phyloP scores from a whole-genome alignment of 2,797 vertebrate species.

The Intellagama lesueurii region DNA sequence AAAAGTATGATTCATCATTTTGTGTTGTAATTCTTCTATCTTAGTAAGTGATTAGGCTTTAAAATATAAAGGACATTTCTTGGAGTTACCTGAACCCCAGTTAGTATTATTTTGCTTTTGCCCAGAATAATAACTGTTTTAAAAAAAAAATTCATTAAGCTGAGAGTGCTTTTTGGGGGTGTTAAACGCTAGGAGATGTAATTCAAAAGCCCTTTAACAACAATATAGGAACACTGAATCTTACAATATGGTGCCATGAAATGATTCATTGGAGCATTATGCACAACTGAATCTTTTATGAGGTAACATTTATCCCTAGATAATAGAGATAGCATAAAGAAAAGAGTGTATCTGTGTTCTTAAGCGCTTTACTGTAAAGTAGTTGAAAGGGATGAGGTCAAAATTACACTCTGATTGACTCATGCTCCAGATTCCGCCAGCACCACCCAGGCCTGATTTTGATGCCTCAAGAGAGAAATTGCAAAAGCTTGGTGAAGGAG shows the following conservation, averaged over 20 bases:
- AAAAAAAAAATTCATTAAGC: neutral
- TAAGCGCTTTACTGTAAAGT: constrained; percentile 35
- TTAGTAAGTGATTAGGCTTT: neutral
- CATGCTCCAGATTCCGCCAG: constrained; percentile 91
- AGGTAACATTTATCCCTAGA: constrained; percentile 32
- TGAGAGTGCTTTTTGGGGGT: neutral
- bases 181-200: neutral
- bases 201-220: constrained; percentile 47
- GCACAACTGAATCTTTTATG: constrained; percentile 16
- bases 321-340: constrained; percentile 28
- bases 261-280: neutral
- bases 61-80: neutral
- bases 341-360: constrained; percentile 39
- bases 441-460: constrained; percentile 95
- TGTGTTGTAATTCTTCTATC: neutral
- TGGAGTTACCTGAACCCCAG: neutral
- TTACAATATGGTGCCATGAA: constrained; percentile 41
- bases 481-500: constrained; percentile 97
- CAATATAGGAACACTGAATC: constrained; percentile 27
- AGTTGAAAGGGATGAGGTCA: constrained; percentile 39
- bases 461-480: constrained; percentile 98
- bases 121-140: neutral
- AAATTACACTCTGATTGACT: constrained; percentile 43
- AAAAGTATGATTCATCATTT: neutral
- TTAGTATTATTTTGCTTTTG: neutral